Conservation (phyloP, 2,113 vertebrate genomes). For the Sus scrofa region DNA sequence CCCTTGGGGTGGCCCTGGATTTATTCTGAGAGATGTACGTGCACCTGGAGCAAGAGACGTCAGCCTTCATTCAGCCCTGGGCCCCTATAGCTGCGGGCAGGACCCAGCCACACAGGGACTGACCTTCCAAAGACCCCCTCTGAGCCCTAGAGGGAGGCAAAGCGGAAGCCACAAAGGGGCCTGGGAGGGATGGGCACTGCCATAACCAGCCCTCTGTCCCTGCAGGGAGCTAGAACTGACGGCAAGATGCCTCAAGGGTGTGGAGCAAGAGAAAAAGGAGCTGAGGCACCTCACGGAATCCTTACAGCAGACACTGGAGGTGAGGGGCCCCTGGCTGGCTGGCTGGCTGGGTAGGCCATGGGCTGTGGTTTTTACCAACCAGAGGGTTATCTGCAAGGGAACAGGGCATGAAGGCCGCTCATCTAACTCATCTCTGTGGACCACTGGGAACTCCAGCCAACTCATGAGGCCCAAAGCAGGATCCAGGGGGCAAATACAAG, state of each 20-base stretch:
- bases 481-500: not conserved
- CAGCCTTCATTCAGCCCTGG: not conserved
- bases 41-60: not conserved
- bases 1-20: not conserved
- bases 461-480: not conserved
- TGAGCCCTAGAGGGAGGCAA: not conserved
- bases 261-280: constrained; percentile 95
- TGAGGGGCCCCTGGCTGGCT: constrained; percentile 77
- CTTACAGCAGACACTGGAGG: constrained; percentile 96
- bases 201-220: constrained; percentile 52
- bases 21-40: not conserved
- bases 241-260: constrained; percentile 92
- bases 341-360: not conserved
- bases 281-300: constrained; percentile 91
- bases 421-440: not conserved
- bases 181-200: not conserved
- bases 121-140: not conserved
- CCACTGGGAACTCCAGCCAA: not conserved
- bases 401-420: fast-evolving
- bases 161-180: not conserved
- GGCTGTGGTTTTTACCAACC: not conserved
- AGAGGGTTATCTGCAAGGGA: not conserved
- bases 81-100: not conserved
- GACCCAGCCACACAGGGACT: not conserved
- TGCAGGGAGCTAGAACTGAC: constrained; percentile 96